These are phyloP conservation scores for Laticauda colubrina DNA, from an alignment of 2,113 vertebrate genomes.

Conservation along the genomic window DNA sequence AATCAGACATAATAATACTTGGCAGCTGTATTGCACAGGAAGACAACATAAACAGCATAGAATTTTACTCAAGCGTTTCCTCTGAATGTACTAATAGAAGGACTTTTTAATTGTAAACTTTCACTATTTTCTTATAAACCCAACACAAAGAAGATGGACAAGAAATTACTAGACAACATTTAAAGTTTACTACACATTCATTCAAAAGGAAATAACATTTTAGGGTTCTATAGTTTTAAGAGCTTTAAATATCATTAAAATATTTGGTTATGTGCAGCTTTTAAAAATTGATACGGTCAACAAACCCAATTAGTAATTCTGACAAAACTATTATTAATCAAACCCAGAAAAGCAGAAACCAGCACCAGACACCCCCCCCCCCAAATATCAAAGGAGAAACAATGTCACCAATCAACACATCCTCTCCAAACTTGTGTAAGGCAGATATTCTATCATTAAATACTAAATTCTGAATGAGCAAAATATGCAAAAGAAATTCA, in stretches of 20 bases:
- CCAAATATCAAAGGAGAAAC: conserved; percentile 6
- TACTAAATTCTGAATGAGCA: neutral
- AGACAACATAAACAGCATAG: conserved; percentile 46
- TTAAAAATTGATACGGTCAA: conserved; percentile 25
- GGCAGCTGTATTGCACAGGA: conserved; percentile 65
- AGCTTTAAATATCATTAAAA: neutral
- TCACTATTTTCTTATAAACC: conserved; percentile 12
- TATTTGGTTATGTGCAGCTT: conserved; percentile 7
- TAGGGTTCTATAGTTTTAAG: neutral
- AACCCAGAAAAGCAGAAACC: neutral
- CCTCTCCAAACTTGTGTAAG: conserved; percentile 11
- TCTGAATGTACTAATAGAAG: conserved; percentile 28
- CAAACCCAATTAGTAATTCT: conserved; percentile 9
- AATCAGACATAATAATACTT: conserved; percentile 80
- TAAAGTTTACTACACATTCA: neutral
- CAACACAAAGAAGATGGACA: conserved; percentile 8
- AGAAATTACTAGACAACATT: conserved; percentile 31
- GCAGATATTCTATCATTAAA: neutral
- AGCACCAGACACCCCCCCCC: neutral
- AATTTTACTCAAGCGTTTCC: conserved; percentile 45
- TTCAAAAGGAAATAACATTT: neutral
- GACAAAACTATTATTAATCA: conserved; percentile 1
- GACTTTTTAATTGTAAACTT: neutral
- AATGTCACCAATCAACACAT: conserved; percentile 6
- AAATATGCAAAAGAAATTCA: conserved; percentile 22